Percentiles rank a stretch among this genome's conserved stretches.
phyloP scores from a whole-genome alignment of 2,113 vertebrate genomes.

The Rhinoptilus africanus region DNA sequence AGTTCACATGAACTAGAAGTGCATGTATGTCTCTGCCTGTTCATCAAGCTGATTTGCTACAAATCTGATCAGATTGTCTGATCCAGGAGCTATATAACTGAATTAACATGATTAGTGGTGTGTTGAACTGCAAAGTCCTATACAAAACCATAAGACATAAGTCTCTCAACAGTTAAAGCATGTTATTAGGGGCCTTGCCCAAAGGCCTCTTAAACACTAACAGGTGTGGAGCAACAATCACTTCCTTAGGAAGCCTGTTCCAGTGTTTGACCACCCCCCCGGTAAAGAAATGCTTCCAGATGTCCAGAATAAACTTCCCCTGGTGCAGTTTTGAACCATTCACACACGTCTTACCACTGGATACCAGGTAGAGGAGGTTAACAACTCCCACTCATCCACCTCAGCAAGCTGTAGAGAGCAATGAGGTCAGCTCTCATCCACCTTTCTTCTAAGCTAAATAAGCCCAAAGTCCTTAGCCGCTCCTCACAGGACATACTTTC shows the following conservation, averaged over 20 bases:
- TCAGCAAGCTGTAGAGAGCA: neutral
- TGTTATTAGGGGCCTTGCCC: neutral
- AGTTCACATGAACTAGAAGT: neutral
- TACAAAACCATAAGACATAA: neutral
- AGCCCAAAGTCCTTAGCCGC: accelerated
- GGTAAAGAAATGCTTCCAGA: neutral
- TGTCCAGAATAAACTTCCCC: no score
- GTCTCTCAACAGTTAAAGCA: neutral
- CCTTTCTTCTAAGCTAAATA: neutral
- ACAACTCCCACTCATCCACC: no score
- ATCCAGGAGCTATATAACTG: neutral
- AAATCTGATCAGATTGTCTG: neutral
- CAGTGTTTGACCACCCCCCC: neutral
- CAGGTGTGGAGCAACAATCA: accelerated
- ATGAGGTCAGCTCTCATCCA: neutral
- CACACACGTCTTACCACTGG: accelerated
- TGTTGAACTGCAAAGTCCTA: neutral
- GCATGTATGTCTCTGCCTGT: neutral
- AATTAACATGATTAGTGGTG: neutral
- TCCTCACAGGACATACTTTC: neutral
- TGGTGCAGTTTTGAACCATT: neutral
- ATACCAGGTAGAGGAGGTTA: no score
- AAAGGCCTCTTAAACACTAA: neutral
- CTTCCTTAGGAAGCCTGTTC: neutral
- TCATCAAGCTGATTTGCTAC: neutral